phyloP scores from a whole-genome alignment of 1,140 invertebrate genomes.

The Nasonia longicornis region DNA sequence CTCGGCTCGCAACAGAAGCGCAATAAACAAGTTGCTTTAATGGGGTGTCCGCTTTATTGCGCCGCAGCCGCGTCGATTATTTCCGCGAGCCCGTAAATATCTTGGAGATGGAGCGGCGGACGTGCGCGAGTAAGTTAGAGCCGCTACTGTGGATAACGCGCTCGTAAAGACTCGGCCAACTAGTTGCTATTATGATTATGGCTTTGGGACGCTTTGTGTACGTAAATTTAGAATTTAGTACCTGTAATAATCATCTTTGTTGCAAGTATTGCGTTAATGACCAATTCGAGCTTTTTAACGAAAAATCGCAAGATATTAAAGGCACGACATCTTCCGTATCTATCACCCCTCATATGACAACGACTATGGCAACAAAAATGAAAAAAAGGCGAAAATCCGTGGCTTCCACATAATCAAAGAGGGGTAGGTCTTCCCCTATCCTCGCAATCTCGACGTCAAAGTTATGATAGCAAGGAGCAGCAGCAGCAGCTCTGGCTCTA shows the following conservation, averaged over 20 bases:
- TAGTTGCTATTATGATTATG: conserved; percentile 6
- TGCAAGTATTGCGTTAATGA: background rate
- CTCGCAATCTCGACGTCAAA: background rate
- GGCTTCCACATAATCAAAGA: background rate
- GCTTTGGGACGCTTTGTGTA: background rate
- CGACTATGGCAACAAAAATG: too few relatives aligned
- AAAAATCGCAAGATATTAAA: too few relatives aligned
- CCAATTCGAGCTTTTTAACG: too few relatives aligned
- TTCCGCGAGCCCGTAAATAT: conserved; percentile 18
- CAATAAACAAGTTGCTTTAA: conserved; percentile 32
- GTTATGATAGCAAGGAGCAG: conserved; percentile 9
- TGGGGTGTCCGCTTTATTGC: conserved; percentile 12
- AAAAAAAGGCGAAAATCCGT: background rate
- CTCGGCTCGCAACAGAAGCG: background rate
- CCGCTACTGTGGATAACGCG: background rate
- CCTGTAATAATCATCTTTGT: background rate
- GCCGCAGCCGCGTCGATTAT: conserved; percentile 12
- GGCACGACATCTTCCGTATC: too few relatives aligned
- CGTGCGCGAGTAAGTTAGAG: background rate
- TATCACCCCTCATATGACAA: too few relatives aligned
- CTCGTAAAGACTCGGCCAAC: conserved; percentile 10
- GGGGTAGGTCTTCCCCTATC: background rate
- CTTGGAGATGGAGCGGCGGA: background rate
- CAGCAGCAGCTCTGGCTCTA: background rate
- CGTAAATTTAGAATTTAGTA: background rate